Conservation (phyloP, 1,140 invertebrate genomes). For the Rhagoletis pomonella region DNA sequence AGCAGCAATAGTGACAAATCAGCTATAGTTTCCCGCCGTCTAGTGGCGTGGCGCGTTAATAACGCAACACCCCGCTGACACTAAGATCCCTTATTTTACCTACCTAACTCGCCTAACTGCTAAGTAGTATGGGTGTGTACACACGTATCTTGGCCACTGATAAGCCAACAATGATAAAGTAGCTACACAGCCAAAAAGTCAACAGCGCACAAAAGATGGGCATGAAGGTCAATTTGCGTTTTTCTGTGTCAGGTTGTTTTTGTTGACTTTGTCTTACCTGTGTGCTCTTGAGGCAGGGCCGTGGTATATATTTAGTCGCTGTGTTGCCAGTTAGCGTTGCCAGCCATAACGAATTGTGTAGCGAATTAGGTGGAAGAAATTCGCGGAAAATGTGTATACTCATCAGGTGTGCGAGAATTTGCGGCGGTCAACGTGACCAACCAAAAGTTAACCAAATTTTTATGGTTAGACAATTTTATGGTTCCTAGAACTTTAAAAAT, state of each 20-base stretch:
- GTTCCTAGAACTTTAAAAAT: background rate
- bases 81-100: background rate
- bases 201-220: background rate
- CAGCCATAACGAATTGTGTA: slow-evolving; percentile 23
- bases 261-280: background rate
- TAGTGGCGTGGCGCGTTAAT: slow-evolving; percentile 31
- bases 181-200: background rate
- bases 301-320: background rate
- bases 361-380: background rate
- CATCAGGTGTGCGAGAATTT: background rate
- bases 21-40: background rate
- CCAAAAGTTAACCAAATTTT: background rate
- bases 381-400: background rate
- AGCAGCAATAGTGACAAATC: slow-evolving; percentile 21
- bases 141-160: background rate
- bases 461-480: background rate
- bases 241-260: slow-evolving; percentile 27
- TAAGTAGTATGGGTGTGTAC: background rate
- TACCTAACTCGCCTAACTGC: background rate
- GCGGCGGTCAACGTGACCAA: background rate
- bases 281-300: no score
- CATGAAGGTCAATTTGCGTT: slow-evolving; percentile 47
- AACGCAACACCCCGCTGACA: slow-evolving; percentile 35
- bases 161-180: slow-evolving; percentile 13
- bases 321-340: background rate